Conservation (phyloP, 92 coral and sea anemone genomes). For the Phenganax marumi region DNA sequence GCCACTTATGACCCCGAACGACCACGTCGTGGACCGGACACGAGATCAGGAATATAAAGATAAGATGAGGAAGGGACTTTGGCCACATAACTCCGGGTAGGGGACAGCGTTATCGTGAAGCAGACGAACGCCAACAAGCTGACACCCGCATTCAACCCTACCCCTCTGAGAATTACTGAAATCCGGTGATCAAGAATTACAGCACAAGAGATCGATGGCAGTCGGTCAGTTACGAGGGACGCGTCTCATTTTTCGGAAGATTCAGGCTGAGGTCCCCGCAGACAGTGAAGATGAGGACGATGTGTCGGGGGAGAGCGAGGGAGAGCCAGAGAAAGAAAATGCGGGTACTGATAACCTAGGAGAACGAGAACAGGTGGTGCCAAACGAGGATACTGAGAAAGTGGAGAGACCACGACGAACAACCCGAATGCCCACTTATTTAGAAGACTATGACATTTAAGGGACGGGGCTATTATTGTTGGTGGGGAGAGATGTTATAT, state of each 20-base stretch:
- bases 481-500: too few species aligned
- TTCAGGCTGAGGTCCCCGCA: not conserved
- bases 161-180: slow-evolving; percentile 10
- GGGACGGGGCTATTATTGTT: not conserved
- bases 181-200: slow-evolving; percentile 7
- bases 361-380: not conserved
- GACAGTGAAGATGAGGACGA: not conserved
- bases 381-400: not conserved
- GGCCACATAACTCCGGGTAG: not conserved
- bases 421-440: not conserved
- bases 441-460: slow-evolving; percentile 9
- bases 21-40: slow-evolving; percentile 8
- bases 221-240: slow-evolving; percentile 6
- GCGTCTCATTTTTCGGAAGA: not conserved
- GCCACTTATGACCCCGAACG: slow-evolving; percentile 12
- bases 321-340: slow-evolving; percentile 6
- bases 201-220: slow-evolving; percentile 3
- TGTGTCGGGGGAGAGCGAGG: not conserved
- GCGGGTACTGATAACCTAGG: not conserved
- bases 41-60: slow-evolving; percentile 18
- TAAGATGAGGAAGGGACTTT: not conserved
- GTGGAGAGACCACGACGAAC: not conserved
- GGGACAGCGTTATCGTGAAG: slow-evolving; percentile 12
- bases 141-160: slow-evolving; percentile 17
- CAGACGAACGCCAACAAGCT: slow-evolving; percentile 13